Base-by-base conservation (phyloP, 30 jellyfish, hydroid and myxozoan genomes). In the Pelagia noctiluca region DNA sequence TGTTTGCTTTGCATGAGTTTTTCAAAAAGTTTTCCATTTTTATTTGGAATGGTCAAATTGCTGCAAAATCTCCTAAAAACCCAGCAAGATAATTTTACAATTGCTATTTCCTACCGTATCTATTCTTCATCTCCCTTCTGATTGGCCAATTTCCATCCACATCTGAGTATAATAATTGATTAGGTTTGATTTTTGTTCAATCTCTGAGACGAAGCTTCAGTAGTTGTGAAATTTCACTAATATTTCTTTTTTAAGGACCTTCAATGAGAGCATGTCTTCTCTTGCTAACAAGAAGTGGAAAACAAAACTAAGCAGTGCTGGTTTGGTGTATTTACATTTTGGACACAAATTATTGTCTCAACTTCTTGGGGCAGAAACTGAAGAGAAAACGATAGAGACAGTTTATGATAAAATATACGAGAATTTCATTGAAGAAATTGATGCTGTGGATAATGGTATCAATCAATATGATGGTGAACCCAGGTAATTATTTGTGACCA, bases 251-350 rank as follows among this genome's bases (percentile, higher is more conserved):
- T 64, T n/a, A 86, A 93, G 99, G 83, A 32, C 87, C 3, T 94
- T 94, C 74, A 80, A 71, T 66, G 99, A 88, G 10, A 94, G 97
- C 28, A 94, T 94, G 99, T 48, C 91, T 33, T 66, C 96, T 18
- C 70, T 94, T 13, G 91, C 78, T 24, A 65, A 74, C 63, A 79
- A 66, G 77, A 76, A 71, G 47, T 94, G 97, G 97, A 57, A 35
- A 24, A 94, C 97, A 36, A 94, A 88, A 60, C 84, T 94, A 49
- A 94, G 99, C 86, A 94, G 99, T 83, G 99, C 99, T 52, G 99
- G 99, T 13, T 80, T 94, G 13, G 87, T 94, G 33, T 94, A 88
- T 64, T 79, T 88, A 12, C 99, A 94, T 86, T 88, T 79, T 70
- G 99, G 99, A 7, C 91, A 88, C 57, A 65, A 88, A 34, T 50